Evolutionary conservation across 2,797 vertebrate species (phyloP), one percentile per base, ranked within the genome.

Genomic region (Columba guinea): DNA sequence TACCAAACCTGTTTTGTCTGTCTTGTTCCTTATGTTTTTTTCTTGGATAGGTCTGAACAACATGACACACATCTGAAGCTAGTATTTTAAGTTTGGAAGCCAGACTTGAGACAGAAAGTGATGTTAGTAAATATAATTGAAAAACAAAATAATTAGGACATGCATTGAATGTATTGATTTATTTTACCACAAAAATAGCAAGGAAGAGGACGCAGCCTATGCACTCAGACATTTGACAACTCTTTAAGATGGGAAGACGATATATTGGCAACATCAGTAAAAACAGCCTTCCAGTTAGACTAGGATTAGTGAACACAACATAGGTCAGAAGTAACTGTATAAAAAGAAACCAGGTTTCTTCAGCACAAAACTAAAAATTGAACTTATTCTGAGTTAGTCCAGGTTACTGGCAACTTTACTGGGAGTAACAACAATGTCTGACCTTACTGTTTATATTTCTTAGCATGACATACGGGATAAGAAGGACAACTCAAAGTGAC

Each of bases 361-460:
- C 39, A 30, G 28, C 69, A n/a, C 5, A 76, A 65, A 86, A 28
- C 7, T 21, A 9, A 64, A 85, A 56, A 48, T 6, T 0, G 11
- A 79, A 13, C 3, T 26, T 71, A 46, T 52, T 30, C 10, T 49
- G 27, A 85, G 59, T 48, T 85, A 13, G 28, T n/a, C 20, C 17
- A 49, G 13, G 12, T 51, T 11, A 35, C 5, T 23, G 49, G 5
- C 4, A 64, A 11, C 41, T 3, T 52, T 11, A 13, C 0, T 4
- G 19, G 10, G 21, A 39, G 14, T 21, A 37, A 22, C 7, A 63
- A 32, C 22, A 32, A 11, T 0, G 0, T 62, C 9, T 53, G 37
- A 53, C 4, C 0, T 4, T 35, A 15, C 22, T 41, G 26, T 63
- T 53, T 55, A 55, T 34, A 17, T 10, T 51, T 39, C 37, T 75